Evolutionary conservation across 2,888 invertebrate genomes (phyloP).

Genomic region (Thera obeliscata): DNA sequence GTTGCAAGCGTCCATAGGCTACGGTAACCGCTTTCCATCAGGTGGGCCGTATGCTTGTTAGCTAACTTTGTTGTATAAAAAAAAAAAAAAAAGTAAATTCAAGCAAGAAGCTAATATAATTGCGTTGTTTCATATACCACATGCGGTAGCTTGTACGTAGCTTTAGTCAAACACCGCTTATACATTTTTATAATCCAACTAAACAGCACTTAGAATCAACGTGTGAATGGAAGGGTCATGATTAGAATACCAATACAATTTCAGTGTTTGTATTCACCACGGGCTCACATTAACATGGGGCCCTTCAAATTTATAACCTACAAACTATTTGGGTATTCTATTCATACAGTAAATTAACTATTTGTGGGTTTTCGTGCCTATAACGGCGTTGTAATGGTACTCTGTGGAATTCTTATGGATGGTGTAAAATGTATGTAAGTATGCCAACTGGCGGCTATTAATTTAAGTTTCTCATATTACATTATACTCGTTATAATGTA

Average conservation of each 20-base stretch:
- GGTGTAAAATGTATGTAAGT: constrained; percentile 24
- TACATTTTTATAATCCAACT: constrained; percentile 31
- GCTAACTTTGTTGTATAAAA: too few relatives aligned
- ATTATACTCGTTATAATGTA: background rate
- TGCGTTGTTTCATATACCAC: too few relatives aligned
- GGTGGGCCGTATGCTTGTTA: too few relatives aligned
- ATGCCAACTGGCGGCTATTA: constrained; percentile 8
- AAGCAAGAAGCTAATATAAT: too few relatives aligned
- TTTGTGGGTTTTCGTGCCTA: constrained; percentile 33
- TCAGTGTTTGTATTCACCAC: constrained; percentile 31
- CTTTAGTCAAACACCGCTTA: background rate
- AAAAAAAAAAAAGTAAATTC: too few relatives aligned
- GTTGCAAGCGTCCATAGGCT: too few relatives aligned
- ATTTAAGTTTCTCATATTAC: constrained; percentile 1
- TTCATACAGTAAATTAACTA: constrained; percentile 39
- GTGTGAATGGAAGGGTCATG: constrained; percentile 36
- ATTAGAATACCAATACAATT: constrained; percentile 30
- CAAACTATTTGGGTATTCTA: constrained; percentile 33
- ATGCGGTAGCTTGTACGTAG: background rate
- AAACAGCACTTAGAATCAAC: constrained; percentile 33
- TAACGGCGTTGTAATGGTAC: constrained; percentile 33
- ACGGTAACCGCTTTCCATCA: too few relatives aligned
- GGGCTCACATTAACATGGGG: constrained; percentile 24
- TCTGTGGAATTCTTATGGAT: constrained; percentile 20
- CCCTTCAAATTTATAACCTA: constrained; percentile 31